phyloP scores from a whole-genome alignment of 2,113 vertebrate genomes.

The Melanerpes formicivorus region DNA sequence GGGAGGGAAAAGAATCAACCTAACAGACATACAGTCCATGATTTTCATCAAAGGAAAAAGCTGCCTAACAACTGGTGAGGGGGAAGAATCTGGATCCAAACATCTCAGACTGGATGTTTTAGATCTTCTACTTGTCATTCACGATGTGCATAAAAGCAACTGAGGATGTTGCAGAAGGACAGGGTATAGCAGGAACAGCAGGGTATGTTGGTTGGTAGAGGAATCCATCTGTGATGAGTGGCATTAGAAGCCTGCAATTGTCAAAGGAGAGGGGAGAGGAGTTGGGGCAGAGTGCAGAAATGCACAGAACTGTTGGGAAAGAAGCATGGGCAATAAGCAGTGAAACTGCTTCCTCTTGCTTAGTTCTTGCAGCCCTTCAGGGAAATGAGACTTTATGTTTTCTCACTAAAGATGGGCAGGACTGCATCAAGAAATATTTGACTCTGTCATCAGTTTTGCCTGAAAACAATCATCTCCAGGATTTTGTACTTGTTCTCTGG shows the following conservation, averaged over 20 bases:
- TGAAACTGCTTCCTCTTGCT: background rate
- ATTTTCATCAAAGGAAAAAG: background rate
- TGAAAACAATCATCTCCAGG: background rate
- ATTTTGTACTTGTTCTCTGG: background rate
- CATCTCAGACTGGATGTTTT: background rate
- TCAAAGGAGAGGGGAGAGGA: background rate
- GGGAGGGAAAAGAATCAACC: background rate
- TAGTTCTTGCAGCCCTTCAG: background rate
- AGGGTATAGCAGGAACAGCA: background rate
- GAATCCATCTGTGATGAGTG: background rate
- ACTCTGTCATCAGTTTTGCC: background rate
- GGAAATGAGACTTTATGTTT: background rate
- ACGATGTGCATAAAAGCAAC: background rate
- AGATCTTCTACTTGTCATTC: background rate
- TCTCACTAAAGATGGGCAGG: background rate
- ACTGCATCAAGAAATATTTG: background rate
- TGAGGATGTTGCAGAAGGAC: background rate
- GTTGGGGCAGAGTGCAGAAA: fast-evolving
- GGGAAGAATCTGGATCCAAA: background rate
- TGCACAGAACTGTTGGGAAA: background rate
- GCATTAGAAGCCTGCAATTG: background rate
- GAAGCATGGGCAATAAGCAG: fast-evolving
- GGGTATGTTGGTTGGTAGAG: background rate
- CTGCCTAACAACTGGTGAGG: fast-evolving
- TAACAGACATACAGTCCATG: background rate